phyloP scores from a whole-genome alignment of 2,888 invertebrate species.

The Callyntrura sp. region DNA sequence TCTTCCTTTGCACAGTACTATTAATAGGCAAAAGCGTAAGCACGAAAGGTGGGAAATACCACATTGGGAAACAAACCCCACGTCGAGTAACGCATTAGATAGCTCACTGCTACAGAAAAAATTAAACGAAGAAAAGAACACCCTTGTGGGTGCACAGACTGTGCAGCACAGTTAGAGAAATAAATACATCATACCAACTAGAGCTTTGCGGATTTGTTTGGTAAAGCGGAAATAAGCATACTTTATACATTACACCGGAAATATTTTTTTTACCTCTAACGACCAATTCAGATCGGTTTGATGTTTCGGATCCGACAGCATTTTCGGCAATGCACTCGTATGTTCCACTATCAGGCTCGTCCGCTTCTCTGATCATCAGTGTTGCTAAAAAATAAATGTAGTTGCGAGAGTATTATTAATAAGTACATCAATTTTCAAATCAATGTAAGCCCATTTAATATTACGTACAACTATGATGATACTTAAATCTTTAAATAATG shows the following conservation, averaged over 20 bases:
- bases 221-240: slow-evolving; percentile 25
- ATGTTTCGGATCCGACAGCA: slow-evolving; percentile 96
- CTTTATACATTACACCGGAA: not conserved
- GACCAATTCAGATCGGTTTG: slow-evolving; percentile 93
- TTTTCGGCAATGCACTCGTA: slow-evolving; percentile 99
- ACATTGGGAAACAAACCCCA: too few relatives aligned
- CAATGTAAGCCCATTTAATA: not conserved
- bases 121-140: too few relatives aligned
- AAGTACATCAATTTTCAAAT: not conserved
- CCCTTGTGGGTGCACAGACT: too few relatives aligned
- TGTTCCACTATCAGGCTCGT: slow-evolving; percentile 96
- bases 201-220: not conserved
- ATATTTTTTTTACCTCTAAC: slow-evolving; percentile 91
- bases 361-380: slow-evolving; percentile 95
- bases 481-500: too few relatives aligned
- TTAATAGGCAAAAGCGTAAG: too few relatives aligned
- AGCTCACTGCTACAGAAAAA: too few relatives aligned
- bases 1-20: not conserved
- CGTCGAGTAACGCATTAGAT: too few relatives aligned
- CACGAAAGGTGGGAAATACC: too few relatives aligned
- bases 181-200: too few relatives aligned
- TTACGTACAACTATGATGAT: not conserved
- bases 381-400: slow-evolving; percentile 88
- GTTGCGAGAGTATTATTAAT: slow-evolving; percentile 19
- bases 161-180: too few relatives aligned